Base-by-base conservation (phyloP, 2,888 invertebrate species). In the Phalangium opilio region DNA sequence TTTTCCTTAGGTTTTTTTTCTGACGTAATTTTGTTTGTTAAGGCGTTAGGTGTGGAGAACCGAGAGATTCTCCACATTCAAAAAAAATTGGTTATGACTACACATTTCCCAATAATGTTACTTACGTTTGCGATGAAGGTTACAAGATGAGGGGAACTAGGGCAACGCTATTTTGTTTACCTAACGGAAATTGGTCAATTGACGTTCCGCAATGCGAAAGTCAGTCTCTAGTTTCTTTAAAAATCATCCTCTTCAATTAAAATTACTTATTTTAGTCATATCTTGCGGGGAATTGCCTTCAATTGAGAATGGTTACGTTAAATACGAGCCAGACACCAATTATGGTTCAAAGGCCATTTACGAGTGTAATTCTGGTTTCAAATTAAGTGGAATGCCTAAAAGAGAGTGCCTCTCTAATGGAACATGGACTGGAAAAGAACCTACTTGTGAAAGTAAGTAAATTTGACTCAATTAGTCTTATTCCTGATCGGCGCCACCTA, bases 41-140 rank as follows among this genome's bases (percentile, higher is more conserved):
- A 51, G 12, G 41, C n/a, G 40, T 43, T 8, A 50, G 47, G 11
- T 50, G 50, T 27, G 41, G 45, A 47, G 44, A 47, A 45, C 50
- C 50, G 35, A 47, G 50, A 3, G 32, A 47, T 11, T 43, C 47
- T 8, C 47, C 44, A 39, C 47, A 50, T 45, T 41, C 50, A 21
- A 12, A 45, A 4, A 41, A 42, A 5, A 33, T 47, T 39, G 50
- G 50, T 12, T 12, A 20, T 20, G 32, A 41, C n/a, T 50, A 47
- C 39, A 47, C 50, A 10, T 50, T 45, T 47, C 50, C 50, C 35
- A 18, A 50, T 42, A 50, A 47, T 45, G 38, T 50, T 12, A 50
- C 47, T 11, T 50, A 50, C 39, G 35, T 44, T 4, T 50, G 50
- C 27, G 17, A 47, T 42, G 50, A 50, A 44, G 50, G 50, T 3